phyloP scores from a whole-genome alignment of 2,797 vertebrate species.

The Thripadectes ignobilis region DNA sequence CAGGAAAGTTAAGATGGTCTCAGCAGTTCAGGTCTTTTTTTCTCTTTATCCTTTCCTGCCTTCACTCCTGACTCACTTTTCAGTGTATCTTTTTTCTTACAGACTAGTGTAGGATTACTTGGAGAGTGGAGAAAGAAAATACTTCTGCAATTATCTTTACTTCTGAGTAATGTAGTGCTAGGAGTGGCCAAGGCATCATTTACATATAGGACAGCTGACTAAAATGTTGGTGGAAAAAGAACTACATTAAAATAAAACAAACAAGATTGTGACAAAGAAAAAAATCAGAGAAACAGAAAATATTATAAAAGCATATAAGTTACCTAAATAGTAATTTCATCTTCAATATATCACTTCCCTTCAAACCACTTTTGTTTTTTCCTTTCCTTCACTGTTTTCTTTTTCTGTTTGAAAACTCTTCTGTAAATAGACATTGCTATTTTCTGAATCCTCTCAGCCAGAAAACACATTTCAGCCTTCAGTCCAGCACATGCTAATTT shows the following conservation, averaged over 20 bases:
- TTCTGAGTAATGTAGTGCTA: not conserved
- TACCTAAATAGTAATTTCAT: not conserved
- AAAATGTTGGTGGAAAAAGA: not conserved
- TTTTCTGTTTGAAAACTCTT: not conserved
- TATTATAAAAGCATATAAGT: not conserved
- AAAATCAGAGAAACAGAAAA: not conserved
- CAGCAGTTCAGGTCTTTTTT: not conserved
- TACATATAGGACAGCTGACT: not conserved
- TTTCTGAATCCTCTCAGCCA: not conserved
- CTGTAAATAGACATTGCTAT: not conserved
- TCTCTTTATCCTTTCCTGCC: not conserved
- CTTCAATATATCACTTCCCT: not conserved
- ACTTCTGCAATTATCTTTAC: not conserved
- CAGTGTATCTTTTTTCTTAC: not conserved
- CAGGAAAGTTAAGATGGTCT: not conserved
- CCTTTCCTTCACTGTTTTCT: not conserved
- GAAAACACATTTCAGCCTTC: not conserved
- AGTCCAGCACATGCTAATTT: not conserved
- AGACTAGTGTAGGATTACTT: not conserved
- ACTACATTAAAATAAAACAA: not conserved
- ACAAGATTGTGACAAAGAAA: not conserved
- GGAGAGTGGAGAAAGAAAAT: not conserved
- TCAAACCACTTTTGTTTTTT: not conserved
- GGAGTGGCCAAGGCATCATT: not conserved
- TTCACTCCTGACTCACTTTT: not conserved